Evolutionary conservation across 2,113 vertebrate species (phyloP), one percentile per base, ranked within the genome.

Genomic region (Elaphurus davidianus): DNA sequence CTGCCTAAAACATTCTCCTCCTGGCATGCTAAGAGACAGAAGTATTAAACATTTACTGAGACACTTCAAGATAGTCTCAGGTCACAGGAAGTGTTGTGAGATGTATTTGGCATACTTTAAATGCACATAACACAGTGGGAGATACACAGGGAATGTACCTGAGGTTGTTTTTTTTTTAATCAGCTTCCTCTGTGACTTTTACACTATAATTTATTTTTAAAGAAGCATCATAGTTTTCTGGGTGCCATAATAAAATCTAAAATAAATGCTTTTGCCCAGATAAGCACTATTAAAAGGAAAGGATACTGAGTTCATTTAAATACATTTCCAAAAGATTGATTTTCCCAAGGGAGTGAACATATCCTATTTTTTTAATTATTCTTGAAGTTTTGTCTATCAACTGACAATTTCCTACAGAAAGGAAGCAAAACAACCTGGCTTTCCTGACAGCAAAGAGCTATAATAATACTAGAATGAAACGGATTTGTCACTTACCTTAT

Each of bases 151-250:
- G 95, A 98, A 97, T 82, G 67, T 98, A 98, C 97, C 98, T 87
- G 93, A 98, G 98, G 97, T 40, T 36, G 36, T 25, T 97, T 97
- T 98, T 90, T 98, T 98, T 97, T 98, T 98, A 95, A 91, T 95
- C 97, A 98, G 86, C 59, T 96, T 94, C 95, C 84, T 99, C 98
- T 98, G 98, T 98, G 98, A 96, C 97, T 99, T 98, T 93, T 50
- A 97, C 86, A 93, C 79, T 98, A 90, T 98, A 99, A 99, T 99
- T 98, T 98, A 98, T 99, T 99, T 99, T 99, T 99, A 99, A 99
- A 99, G 96, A 99, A 91, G 88, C 19, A 96, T 43, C 89, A 93
- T 94, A 96, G 47, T 91, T 98, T 98, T 98, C 97, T 97, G 97
- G 71, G 74, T 98, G 90, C 71, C 97, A 96, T 97, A 97, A 98